Evolutionary conservation across 2,113 vertebrate species (phyloP), one percentile per base, ranked within the genome.

Genomic region (Amblyopsis rosae): DNA sequence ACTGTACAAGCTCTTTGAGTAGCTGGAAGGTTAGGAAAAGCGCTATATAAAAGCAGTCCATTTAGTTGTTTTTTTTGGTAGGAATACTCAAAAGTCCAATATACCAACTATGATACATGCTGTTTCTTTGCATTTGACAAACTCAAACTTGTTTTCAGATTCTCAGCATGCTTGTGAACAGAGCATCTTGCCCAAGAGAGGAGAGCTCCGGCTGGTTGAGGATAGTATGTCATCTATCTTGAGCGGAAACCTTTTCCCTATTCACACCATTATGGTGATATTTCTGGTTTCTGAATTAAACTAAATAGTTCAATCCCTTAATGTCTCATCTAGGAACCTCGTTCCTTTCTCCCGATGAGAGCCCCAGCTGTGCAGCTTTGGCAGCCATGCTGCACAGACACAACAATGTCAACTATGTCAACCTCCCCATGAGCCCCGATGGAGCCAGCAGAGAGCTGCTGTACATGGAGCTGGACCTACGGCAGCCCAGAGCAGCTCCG

Each of bases 381-480:
- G 75, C 67, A 76, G 50, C 86, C 0, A 33, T 85, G 75, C 77
- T 59, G 84, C 54, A 46, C 0, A 6, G 81, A 57, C 84, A 87
- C 3, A 87, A 88, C 68, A 80, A 80, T 48, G 83, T 82, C 48
- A 94, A 92, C 70, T 96, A 96, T 13, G 89, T 94, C 59, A 98
- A 96, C 87, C 89, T 98, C 87, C 95, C 95, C 8, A 76, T 92
- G 74, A 95, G 94, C 77, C 93, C 93, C 3, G 66, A 71, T 12
- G 62, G 47, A 53, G 48, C 71, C 12, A 55, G 47, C 66, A 87
- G 89, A 78, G 94, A 94, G 73, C 93, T 93, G 53, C 92, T 95
- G 75, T 95, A 95, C 83, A 89, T 93, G 76, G 94, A 95, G 80
- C 77, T 95, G 82, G 93, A 95, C 75, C 93, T 94, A 69, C 94